Conservation (phyloP, 2,797 vertebrate genomes). For the Cryptoprocta ferox region DNA sequence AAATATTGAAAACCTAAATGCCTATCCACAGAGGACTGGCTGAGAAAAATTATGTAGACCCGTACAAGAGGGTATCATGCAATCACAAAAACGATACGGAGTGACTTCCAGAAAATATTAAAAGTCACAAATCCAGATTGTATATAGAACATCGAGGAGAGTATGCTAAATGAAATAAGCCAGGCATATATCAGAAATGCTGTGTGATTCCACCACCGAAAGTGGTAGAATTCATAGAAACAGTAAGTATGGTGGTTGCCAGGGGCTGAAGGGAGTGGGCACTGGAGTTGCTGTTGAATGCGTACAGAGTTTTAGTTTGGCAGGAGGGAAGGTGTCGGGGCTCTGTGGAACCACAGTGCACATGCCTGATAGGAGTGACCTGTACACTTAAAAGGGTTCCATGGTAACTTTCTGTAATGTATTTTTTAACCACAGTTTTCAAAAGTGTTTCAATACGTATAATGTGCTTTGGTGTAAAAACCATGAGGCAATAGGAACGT, state of each 20-base stretch:
- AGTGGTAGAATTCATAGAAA: neutral
- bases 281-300: neutral
- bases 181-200: neutral
- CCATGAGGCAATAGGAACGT: neutral
- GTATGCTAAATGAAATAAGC: neutral
- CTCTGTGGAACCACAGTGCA: neutral
- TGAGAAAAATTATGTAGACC: neutral
- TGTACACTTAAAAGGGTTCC: neutral
- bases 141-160: neutral
- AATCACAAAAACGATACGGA: neutral
- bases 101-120: neutral
- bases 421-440: neutral
- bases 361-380: neutral
- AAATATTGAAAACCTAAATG: neutral
- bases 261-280: too few relatives aligned
- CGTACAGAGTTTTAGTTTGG: neutral
- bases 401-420: neutral
- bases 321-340: neutral
- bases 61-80: neutral
- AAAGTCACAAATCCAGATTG: neutral
- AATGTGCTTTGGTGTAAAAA: neutral
- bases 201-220: neutral
- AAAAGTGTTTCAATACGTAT: neutral
- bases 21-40: neutral
- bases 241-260: neutral